phyloP scores from a whole-genome alignment of 30 jellyfish, hydroid and myxozoan species.

The Pseudorhiza aurosa region DNA sequence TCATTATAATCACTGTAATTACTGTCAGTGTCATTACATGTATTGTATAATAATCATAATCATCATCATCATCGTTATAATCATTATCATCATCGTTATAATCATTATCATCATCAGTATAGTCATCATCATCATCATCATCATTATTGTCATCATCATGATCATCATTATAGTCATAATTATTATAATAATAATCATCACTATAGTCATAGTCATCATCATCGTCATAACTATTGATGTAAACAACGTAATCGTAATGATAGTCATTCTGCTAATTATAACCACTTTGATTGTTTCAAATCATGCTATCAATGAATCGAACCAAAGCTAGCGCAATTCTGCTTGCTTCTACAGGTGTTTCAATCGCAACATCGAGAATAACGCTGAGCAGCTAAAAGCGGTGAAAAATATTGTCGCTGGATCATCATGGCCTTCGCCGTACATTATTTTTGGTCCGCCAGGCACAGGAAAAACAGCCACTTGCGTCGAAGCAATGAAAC shows the following conservation, averaged over 20 bases:
- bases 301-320: too few species aligned
- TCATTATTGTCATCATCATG: neutral
- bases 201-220: too few species aligned
- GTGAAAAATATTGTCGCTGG: constrained; percentile 80
- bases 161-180: neutral
- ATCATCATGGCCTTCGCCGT: constrained; percentile 82
- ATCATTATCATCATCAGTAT: too few species aligned
- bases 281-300: too few species aligned
- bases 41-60: neutral
- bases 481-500: constrained; percentile 82
- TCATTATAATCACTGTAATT: neutral
- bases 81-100: too few species aligned
- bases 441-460: constrained; percentile 94
- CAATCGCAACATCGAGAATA: constrained; percentile 44
- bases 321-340: too few species aligned
- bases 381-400: constrained; percentile 72
- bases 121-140: neutral
- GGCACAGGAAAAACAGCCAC: constrained; percentile 98
- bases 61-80: too few species aligned
- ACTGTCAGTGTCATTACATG: neutral
- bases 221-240: too few species aligned
- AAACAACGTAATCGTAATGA: too few species aligned
- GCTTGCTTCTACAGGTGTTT: constrained; percentile 10
- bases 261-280: too few species aligned
- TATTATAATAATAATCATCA: too few species aligned